Percentiles rank a stretch among this genome's conserved stretches.
These are phyloP conservation scores for Betta splendens DNA, from an alignment of 2,797 vertebrate genomes.

Conservation along the genomic window DNA sequence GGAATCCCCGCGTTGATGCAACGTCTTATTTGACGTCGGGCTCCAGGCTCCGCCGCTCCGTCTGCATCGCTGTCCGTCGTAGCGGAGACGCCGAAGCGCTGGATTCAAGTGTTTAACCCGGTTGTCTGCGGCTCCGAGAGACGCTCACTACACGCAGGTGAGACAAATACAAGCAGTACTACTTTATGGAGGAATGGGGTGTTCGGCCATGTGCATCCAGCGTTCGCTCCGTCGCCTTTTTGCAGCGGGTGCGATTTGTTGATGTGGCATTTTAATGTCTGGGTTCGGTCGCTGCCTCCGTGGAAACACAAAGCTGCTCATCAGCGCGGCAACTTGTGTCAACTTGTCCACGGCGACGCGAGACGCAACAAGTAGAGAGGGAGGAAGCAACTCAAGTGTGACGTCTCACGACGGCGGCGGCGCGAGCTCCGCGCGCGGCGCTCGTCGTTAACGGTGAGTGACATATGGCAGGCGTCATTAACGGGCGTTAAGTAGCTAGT, in stretches of 20 bases:
- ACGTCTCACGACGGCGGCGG: accelerated
- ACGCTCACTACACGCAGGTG: constrained; percentile 38
- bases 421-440: accelerated
- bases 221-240: background rate
- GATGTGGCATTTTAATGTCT: constrained; percentile 31
- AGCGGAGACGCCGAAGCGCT: constrained; percentile 41
- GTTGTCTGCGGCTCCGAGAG: constrained; percentile 15
- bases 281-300: background rate
- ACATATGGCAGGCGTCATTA: background rate
- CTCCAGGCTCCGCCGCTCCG: background rate
- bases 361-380: constrained; percentile 57
- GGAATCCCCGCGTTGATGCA: background rate
- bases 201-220: accelerated
- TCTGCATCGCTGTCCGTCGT: constrained; percentile 17
- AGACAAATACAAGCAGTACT: background rate
- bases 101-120: constrained; percentile 54
- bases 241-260: background rate
- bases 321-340: background rate
- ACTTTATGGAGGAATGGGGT: accelerated
- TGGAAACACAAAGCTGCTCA: constrained; percentile 24
- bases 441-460: background rate
- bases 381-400: background rate
- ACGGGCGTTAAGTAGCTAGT: constrained; percentile 29
- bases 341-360: background rate
- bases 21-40: background rate